phyloP scores from a whole-genome alignment of 1,140 invertebrate species.

The Drosophila orosa region DNA sequence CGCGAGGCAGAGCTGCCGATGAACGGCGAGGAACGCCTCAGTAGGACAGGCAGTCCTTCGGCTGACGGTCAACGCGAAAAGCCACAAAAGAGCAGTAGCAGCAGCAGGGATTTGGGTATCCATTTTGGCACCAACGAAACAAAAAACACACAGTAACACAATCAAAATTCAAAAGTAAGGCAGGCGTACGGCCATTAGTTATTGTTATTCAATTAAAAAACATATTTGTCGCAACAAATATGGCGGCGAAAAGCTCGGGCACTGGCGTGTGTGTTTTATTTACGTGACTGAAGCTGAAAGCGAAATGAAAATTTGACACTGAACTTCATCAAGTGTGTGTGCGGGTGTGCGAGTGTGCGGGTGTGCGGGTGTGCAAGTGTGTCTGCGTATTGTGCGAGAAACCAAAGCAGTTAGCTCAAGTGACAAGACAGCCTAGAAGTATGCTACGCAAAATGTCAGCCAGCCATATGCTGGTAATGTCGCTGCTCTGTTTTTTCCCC shows the following conservation, averaged over 20 bases:
- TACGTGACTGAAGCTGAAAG: slow-evolving; percentile 58
- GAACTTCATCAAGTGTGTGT: slow-evolving; percentile 63
- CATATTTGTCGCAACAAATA: slow-evolving; percentile 9
- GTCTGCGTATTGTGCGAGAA: slow-evolving; percentile 27
- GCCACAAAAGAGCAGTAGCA: slow-evolving; percentile 53
- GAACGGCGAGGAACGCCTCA: slow-evolving; percentile 56
- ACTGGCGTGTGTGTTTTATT: slow-evolving; percentile 35
- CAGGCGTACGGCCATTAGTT: slow-evolving; percentile 2
- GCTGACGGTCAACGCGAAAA: slow-evolving; percentile 78
- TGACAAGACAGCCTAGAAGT: slow-evolving; percentile 34
- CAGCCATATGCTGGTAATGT: slow-evolving; percentile 63
- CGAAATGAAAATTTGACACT: slow-evolving; percentile 77
- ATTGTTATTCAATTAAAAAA: slow-evolving; percentile 20
- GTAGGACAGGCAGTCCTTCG: slow-evolving; percentile 80
- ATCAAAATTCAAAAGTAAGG: slow-evolving; percentile 30
- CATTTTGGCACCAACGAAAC: slow-evolving; percentile 28
- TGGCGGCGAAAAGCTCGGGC: slow-evolving; percentile 38
- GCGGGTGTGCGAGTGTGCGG: slow-evolving; percentile 6
- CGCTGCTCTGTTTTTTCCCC: slow-evolving; percentile 8
- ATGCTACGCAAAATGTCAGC: slow-evolving; percentile 59
- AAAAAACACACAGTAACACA: slow-evolving; percentile 13
- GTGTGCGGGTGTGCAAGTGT: slow-evolving; percentile 8
- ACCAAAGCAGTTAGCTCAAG: slow-evolving; percentile 51
- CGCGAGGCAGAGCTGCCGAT: slow-evolving; percentile 38
- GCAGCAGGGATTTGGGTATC: slow-evolving; percentile 31